phyloP scores from a whole-genome alignment of 2,113 vertebrate species.

The Rhinolophus ferrumequinum region DNA sequence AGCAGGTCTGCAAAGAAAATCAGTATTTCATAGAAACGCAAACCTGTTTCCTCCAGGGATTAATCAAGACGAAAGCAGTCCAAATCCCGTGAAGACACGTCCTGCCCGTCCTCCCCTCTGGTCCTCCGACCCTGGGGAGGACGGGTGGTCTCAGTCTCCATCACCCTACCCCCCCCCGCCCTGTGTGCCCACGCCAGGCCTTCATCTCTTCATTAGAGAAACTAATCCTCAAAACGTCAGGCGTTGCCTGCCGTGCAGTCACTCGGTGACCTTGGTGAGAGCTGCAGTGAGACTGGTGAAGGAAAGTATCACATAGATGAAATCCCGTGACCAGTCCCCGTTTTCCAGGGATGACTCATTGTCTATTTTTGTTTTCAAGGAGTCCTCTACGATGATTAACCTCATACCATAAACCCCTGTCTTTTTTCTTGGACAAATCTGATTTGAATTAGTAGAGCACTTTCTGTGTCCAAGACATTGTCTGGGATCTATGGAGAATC shows the following conservation, averaged over 20 bases:
- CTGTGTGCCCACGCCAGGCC: not conserved
- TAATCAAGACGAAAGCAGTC: constrained; percentile 51
- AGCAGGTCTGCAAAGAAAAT: constrained; percentile 62
- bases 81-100: not conserved
- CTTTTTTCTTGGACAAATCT: not conserved
- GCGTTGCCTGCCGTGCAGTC: not conserved
- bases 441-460: not conserved
- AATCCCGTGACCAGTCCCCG: fast-evolving
- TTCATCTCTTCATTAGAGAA: not conserved
- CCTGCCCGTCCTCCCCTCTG: not conserved
- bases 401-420: not conserved
- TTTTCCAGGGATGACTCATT: not conserved
- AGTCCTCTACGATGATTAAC: not conserved
- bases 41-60: constrained; percentile 44
- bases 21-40: constrained; percentile 59
- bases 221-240: not conserved
- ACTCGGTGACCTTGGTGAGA: not conserved
- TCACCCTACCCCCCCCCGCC: not conserved
- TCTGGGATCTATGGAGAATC: not conserved
- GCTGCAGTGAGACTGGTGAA: not conserved
- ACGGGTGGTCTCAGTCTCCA: not conserved
- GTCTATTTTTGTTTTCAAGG: not conserved
- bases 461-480: not conserved
- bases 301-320: not conserved
- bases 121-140: not conserved